Evolutionary conservation across 2,888 invertebrate species (phyloP).

Genomic region (Ernsta delagoae): DNA sequence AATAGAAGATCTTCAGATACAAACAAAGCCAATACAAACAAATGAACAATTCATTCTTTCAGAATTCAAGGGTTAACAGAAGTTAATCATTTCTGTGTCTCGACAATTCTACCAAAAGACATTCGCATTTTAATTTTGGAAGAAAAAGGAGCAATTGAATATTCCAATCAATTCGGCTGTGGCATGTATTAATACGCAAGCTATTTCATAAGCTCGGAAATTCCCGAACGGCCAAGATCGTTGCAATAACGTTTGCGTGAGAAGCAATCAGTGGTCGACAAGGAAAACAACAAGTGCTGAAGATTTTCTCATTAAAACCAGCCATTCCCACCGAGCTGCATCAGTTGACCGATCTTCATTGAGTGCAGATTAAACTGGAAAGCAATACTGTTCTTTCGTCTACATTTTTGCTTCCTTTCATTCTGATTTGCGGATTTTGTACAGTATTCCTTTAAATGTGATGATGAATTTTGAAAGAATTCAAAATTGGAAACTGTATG

Average conservation of each 20-base stretch:
- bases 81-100: background rate
- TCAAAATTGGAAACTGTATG: background rate
- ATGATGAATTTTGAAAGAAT: background rate
- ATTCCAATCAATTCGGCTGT: conserved; percentile 6
- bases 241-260: conserved; percentile 36
- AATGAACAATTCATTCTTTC: background rate
- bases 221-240: conserved; percentile 28
- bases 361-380: conserved; percentile 42
- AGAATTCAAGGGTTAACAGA: background rate
- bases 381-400: conserved; percentile 41
- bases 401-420: conserved; percentile 29
- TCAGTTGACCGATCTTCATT: conserved; percentile 42
- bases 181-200: background rate
- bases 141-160: no score
- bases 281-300: conserved; percentile 37
- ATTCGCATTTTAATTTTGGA: no score
- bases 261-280: conserved; percentile 37
- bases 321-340: conserved; percentile 40
- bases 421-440: conserved; percentile 27
- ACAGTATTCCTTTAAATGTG: background rate
- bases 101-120: background rate
- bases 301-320: conserved; percentile 39
- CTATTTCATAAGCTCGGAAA: conserved; percentile 24
- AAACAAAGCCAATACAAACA: background rate
- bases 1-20: background rate